A percentile compares a stretch with the other conserved stretches of the same genome.
phyloP scores from a whole-genome alignment of 2,113 vertebrate genomes.

The Lamprologus callipterus region DNA sequence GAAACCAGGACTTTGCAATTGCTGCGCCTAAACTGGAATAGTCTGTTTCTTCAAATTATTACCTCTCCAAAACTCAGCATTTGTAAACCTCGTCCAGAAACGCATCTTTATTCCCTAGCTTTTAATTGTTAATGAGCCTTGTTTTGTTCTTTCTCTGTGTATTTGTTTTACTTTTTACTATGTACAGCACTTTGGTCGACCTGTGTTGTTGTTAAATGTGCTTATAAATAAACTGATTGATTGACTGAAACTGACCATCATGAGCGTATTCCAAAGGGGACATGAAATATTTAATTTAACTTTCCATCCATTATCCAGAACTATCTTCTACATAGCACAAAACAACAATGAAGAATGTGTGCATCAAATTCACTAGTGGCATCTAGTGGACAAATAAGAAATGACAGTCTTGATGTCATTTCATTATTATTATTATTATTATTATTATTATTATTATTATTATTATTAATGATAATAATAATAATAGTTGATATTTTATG shows the following conservation, averaged over 20 bases:
- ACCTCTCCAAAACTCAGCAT: not conserved
- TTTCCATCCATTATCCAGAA: not conserved
- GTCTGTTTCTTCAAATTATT: not conserved
- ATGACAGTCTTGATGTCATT: not conserved
- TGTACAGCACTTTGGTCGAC: not conserved
- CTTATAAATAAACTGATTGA: not conserved
- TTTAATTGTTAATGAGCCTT: not conserved
- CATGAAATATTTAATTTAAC: not conserved
- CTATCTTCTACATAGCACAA: not conserved
- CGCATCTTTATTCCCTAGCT: accelerated
- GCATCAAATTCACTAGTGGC: not conserved
- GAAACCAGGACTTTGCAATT: accelerated
- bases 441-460: no score
- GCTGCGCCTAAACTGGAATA: not conserved
- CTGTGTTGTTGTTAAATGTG: not conserved
- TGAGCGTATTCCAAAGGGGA: not conserved
- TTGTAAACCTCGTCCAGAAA: not conserved
- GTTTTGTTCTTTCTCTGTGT: not conserved
- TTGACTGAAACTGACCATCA: not conserved
- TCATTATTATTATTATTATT: not conserved
- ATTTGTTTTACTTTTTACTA: not conserved
- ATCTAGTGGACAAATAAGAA: not conserved
- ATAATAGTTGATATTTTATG: not conserved
- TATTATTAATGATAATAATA: accelerated
- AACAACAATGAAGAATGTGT: not conserved